A percentile compares a stretch with the other conserved stretches of the same genome.
phyloP scores from a whole-genome alignment of 1,140 invertebrate genomes.

The Nixonia krombeini region DNA sequence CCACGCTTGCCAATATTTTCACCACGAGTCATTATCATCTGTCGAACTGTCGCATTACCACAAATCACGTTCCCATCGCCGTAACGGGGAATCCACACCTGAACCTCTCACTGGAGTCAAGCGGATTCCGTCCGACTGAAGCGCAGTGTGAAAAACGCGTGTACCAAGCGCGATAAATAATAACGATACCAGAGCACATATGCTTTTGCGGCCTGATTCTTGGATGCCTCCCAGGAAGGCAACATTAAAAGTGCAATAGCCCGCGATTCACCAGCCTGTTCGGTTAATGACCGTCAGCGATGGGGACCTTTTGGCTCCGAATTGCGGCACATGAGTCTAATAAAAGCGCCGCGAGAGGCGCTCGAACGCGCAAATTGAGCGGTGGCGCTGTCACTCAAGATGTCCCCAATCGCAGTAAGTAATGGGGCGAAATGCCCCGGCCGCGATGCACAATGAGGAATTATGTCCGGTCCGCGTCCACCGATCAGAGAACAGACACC shows the following conservation, averaged over 20 bases:
- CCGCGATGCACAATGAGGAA: constrained; percentile 7
- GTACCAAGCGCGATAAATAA: constrained; percentile 6
- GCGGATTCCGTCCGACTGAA: no score
- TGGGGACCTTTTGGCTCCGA: constrained; percentile 51
- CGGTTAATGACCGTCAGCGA: constrained; percentile 57
- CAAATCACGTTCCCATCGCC: no score
- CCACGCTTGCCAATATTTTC: no score
- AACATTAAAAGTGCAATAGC: constrained; percentile 60
- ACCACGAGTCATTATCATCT: no score
- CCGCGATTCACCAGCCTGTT: constrained; percentile 41
- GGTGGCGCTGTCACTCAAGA: constrained; percentile 12
- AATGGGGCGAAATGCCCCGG: constrained; percentile 7
- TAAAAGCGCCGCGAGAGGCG: constrained; percentile 23
- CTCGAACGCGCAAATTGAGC: constrained; percentile 12
- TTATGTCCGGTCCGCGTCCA: constrained; percentile 1
- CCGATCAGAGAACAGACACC: constrained; percentile 4
- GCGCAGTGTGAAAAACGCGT: no score
- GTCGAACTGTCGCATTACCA: no score
- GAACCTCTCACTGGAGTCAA: no score
- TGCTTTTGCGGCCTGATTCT: constrained; percentile 47
- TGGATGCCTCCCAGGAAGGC: constrained; percentile 53
- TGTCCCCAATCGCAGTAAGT: constrained; percentile 5
- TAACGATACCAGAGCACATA: constrained; percentile 22
- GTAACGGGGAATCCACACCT: no score
- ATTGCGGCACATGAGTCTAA: constrained; percentile 12